Base-by-base conservation (phyloP, 1,140 invertebrate species). In the Solen grandis region DNA sequence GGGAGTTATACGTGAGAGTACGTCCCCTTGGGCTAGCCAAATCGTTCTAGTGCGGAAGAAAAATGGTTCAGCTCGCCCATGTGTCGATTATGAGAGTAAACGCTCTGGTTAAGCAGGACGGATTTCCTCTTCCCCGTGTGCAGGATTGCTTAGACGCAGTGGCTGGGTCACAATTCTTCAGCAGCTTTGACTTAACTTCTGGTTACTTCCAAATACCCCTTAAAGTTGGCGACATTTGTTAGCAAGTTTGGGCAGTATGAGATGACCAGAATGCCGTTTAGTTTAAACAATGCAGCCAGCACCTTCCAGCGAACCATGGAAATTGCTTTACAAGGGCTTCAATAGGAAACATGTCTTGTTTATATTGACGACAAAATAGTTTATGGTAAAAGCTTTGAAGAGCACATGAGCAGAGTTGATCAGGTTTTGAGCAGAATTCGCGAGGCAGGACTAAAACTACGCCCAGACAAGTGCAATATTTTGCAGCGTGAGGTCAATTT, bases 311-410 rank as follows among this genome's bases (percentile, higher is more conserved):
- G 79, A 22, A 36, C 59, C 14, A 77, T 82, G 54, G 73, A 82
- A 25, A 10, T 65, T 1, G 75, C 82, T 1, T 46, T 84, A 2
- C 38, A 50, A 36, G 72, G 72, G 10, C 41, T 84, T 16, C 70
- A 83, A 35, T 84, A 74, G 74, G 50, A 38, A 0, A 74, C 19
- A 8, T 54, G 63, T 41, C 33, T 84, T 16, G 33, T 84, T 10
- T 82, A 83, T 36, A 75, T 85, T 36, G 83, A 84, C 66, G 85
- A 87, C 54, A 69, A 69, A 8, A 85, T 83, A 22, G 78, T 82
- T 0, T 68, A 57, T 60, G 62, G 55, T 19, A 31, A 59, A 25
- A 29, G 41, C 8, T 65, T 82, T 46, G 68, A 66, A 16, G 25
- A 74, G 16, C 60, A 60, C 5, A 25, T 80, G 1, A 0, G 29